Evolutionary conservation across 2,797 vertebrate species (phyloP).

Genomic region (Hemitrygon akajei): DNA sequence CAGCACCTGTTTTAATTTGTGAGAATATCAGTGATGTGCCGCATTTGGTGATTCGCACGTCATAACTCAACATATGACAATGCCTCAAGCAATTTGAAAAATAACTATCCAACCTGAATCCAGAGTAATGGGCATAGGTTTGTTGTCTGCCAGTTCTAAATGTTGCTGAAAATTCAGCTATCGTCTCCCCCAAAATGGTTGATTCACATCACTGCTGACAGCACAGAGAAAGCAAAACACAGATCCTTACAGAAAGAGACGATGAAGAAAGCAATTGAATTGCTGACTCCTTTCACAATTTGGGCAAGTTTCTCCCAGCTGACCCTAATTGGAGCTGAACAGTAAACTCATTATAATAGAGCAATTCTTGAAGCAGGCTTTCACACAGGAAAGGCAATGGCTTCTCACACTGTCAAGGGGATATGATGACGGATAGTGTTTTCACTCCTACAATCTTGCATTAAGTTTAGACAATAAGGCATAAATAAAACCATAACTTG

Average conservation of each 20-base stretch:
- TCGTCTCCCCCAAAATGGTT: not conserved
- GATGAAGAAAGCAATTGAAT: not conserved
- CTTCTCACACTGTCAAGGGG: not conserved
- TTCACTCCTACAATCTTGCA: not conserved
- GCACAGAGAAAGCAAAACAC: not conserved
- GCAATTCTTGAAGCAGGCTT: not conserved
- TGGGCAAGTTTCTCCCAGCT: not conserved
- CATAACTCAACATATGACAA: not conserved
- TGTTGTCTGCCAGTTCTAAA: not conserved
- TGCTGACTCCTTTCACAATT: not conserved
- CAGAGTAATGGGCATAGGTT: not conserved
- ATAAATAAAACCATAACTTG: not conserved
- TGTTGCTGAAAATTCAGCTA: not conserved
- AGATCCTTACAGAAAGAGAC: not conserved
- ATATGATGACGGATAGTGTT: not conserved
- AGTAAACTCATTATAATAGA: not conserved
- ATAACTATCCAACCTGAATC: not conserved
- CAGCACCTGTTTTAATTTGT: not conserved
- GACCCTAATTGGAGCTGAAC: not conserved
- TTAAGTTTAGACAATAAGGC: not conserved
- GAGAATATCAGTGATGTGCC: not conserved
- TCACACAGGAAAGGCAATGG: slow-evolving; percentile 20
- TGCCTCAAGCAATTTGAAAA: slow-evolving; percentile 4
- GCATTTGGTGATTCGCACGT: not conserved
- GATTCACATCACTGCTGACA: not conserved